These are phyloP conservation scores for Cyrtonyx montezumae DNA, from an alignment of 2,113 vertebrate species.

Conservation along the genomic window DNA sequence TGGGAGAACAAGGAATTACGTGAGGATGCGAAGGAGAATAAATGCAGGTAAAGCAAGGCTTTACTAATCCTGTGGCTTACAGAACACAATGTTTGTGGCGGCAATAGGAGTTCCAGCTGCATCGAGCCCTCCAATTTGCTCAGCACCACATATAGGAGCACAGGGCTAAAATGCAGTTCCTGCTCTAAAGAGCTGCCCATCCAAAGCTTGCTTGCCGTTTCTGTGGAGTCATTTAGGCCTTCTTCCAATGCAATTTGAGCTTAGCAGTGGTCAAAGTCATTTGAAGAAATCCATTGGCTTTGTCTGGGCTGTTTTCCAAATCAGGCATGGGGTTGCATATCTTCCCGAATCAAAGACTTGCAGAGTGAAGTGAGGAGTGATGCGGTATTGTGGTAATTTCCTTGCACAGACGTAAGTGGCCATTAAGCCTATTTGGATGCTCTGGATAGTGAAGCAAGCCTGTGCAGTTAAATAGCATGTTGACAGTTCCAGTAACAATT, in stretches of 20 bases:
- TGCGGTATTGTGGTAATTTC: neutral
- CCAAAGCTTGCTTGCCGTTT: neutral
- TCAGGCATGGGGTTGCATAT: neutral
- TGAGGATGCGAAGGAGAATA: neutral
- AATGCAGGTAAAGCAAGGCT: neutral
- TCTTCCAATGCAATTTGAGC: neutral
- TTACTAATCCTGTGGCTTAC: neutral
- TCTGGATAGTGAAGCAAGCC: neutral
- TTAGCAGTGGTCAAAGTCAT: neutral
- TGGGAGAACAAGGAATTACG: neutral
- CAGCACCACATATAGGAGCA: neutral
- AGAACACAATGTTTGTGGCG: neutral
- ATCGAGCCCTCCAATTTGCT: neutral
- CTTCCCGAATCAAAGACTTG: neutral
- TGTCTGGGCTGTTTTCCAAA: neutral
- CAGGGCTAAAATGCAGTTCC: neutral
- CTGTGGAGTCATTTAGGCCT: neutral
- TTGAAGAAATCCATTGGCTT: neutral
- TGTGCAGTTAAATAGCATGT: neutral
- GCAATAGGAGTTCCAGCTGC: neutral
- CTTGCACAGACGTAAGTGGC: neutral
- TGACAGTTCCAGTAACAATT: slow-evolving; percentile 3
- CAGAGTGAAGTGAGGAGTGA: neutral
- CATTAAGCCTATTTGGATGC: neutral
- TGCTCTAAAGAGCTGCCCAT: neutral